Evolutionary conservation across 2,888 invertebrate species (phyloP).

Genomic region (Ornithoptera alexandrae): DNA sequence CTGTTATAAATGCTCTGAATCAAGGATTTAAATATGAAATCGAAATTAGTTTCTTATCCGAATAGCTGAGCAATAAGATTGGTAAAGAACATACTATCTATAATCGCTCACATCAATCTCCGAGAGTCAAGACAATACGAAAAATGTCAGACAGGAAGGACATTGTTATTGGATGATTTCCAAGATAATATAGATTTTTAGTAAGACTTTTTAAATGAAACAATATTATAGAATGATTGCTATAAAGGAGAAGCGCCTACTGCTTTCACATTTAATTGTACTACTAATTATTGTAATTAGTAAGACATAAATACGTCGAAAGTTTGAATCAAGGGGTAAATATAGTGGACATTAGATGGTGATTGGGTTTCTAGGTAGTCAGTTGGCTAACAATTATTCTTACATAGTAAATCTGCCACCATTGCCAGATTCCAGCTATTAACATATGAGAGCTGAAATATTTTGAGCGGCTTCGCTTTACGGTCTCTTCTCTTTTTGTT

Average conservation of each 20-base stretch:
- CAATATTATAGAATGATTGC: not conserved
- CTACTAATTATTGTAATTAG: too few species aligned
- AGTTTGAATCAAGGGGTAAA: too few species aligned
- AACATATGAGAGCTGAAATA: too few species aligned
- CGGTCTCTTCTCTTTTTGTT: too few species aligned
- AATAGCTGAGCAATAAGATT: not conserved
- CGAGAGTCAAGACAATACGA: slow-evolving; percentile 3
- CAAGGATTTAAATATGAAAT: not conserved
- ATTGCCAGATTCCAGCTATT: too few species aligned
- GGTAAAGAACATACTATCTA: not conserved
- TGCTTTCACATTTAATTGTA: too few species aligned
- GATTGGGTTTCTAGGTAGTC: too few species aligned
- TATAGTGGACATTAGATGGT: too few species aligned
- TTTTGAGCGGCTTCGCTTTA: too few species aligned
- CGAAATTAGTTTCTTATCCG: not conserved
- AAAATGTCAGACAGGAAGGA: slow-evolving; percentile 1
- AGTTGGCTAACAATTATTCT: too few species aligned
- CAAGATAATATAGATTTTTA: not conserved
- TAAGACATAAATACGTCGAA: too few species aligned
- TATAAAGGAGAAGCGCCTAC: not conserved
- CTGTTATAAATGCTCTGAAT: not conserved
- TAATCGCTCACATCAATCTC: slow-evolving; percentile 1
- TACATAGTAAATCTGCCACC: too few species aligned
- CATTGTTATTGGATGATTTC: not conserved
- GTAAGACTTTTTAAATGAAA: not conserved